A percentile compares a stretch with the other conserved stretches of the same genome.
phyloP scores from a whole-genome alignment of 35 echinoderm and acorn worm species.

The Nesometra sesokonis region DNA sequence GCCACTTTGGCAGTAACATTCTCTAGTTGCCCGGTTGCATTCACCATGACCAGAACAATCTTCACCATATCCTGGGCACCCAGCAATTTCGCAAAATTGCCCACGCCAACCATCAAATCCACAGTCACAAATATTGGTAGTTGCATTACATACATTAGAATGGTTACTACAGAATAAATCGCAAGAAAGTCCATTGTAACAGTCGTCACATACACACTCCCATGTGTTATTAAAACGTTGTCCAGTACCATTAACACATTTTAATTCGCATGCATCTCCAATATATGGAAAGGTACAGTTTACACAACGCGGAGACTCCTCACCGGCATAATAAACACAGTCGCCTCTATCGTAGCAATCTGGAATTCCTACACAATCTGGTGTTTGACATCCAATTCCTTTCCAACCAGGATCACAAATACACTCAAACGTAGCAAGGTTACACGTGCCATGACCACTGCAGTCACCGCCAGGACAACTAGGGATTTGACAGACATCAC shows the following conservation, averaged over 20 bases:
- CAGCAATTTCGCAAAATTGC: constrained; percentile 40
- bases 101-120: constrained; percentile 72
- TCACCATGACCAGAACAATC: constrained; percentile 74
- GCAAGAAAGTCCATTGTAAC: constrained; percentile 56
- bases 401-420: constrained; percentile 85
- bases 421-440: constrained; percentile 62
- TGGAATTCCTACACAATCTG: constrained; percentile 68
- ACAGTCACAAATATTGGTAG: constrained; percentile 52
- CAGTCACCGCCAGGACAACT: constrained; percentile 61
- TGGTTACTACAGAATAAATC: constrained; percentile 1
- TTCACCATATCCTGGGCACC: constrained; percentile 56
- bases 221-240: constrained; percentile 42
- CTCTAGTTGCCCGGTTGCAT: constrained; percentile 42
- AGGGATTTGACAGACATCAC: constrained; percentile 55
- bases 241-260: constrained; percentile 42
- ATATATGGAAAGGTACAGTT: constrained; percentile 54
- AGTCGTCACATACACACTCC: constrained; percentile 60
- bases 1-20: constrained; percentile 49
- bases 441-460: constrained; percentile 59
- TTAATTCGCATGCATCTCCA: constrained; percentile 68
- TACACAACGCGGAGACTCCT: constrained; percentile 39
- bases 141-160: constrained; percentile 33
- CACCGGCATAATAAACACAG: constrained; percentile 36
- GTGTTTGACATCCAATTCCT: constrained; percentile 72
- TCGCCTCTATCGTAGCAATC: constrained; percentile 59